phyloP scores from a whole-genome alignment of 1,140 invertebrate genomes.

The Pissodes strobi region DNA sequence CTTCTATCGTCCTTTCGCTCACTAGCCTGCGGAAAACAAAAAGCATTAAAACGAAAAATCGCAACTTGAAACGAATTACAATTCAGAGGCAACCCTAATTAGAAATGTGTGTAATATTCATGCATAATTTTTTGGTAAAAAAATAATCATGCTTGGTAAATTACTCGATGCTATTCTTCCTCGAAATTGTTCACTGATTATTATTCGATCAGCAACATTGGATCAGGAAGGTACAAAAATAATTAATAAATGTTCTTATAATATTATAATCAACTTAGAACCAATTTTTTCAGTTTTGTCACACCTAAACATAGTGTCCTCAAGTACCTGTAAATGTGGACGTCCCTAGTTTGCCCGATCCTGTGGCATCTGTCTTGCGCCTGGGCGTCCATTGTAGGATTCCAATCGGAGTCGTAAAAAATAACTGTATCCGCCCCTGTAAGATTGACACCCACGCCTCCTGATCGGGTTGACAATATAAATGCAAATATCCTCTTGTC shows the following conservation, averaged over 20 bases:
- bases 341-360: slow-evolving; percentile 98
- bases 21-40: slow-evolving; percentile 78
- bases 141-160: slow-evolving; percentile 9
- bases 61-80: background rate
- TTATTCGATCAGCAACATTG: background rate
- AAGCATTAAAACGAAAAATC: slow-evolving; percentile 21
- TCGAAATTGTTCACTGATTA: slow-evolving; percentile 10
- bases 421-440: slow-evolving; percentile 99
- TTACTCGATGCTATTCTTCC: slow-evolving; percentile 14
- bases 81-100: background rate
- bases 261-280: background rate
- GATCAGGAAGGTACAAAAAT: background rate
- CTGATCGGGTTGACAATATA: slow-evolving; percentile 96
- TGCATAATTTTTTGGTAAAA: background rate
- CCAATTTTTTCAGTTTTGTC: too few species aligned
- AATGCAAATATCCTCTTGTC: slow-evolving; percentile 96
- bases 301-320: background rate
- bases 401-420: slow-evolving; percentile 99
- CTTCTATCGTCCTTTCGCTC: slow-evolving; percentile 96
- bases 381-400: slow-evolving; percentile 99
- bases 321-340: slow-evolving; percentile 93
- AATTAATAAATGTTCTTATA: background rate
- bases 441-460: slow-evolving; percentile 98
- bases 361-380: slow-evolving; percentile 98
- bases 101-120: slow-evolving; percentile 15